Evolutionary conservation across 2,113 vertebrate species (phyloP), one percentile per base, ranked within the genome.

Genomic region (Chaetura pelagica): DNA sequence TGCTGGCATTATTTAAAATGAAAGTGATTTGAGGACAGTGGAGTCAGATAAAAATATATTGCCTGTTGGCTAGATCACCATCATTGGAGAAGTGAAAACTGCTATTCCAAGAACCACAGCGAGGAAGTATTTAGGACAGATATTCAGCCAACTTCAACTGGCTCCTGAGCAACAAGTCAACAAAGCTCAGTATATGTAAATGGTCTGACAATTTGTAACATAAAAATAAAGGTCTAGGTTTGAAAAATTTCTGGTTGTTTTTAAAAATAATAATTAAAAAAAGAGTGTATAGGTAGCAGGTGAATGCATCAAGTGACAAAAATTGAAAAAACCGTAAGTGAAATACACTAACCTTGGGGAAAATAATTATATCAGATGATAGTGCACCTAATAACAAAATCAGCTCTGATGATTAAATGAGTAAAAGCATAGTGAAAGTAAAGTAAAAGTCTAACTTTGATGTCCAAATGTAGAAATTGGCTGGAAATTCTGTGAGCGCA

Each of bases 1-100:
- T 0, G 5, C n/a, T 81, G 89, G 29, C 0, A 7, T 57, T 81
- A 34, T 44, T 77, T 88, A 90, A 91, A 90, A 92, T 63, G 9
- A 29, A 84, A 57, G 46, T 24, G 61, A 32, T 85, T 74, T 86
- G 84, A 93, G 87, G 90, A 57, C 76, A 84, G 44, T 16, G 6
- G n/a, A 92, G 85, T 90, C 83, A 81, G 57, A 94, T 84, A 89
- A 93, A 93, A 95, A 97, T 94, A 94, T 40, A 87, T 71, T 84
- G 89, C 73, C 77, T 91, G 63, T 73, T 91, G 90, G 88, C 75
- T 58, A 90, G 59, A 81, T 72, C 38, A 74, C 40, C 52, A 71
- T 23, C 51, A 80, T 38, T 0, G 3, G 83, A 90, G 75, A 88
- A 90, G 81, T 32, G 68, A 87, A 93, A 86, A 93, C 48, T 84